Conservation (phyloP, 2,113 vertebrate species). For the Hemiprocne comata region DNA sequence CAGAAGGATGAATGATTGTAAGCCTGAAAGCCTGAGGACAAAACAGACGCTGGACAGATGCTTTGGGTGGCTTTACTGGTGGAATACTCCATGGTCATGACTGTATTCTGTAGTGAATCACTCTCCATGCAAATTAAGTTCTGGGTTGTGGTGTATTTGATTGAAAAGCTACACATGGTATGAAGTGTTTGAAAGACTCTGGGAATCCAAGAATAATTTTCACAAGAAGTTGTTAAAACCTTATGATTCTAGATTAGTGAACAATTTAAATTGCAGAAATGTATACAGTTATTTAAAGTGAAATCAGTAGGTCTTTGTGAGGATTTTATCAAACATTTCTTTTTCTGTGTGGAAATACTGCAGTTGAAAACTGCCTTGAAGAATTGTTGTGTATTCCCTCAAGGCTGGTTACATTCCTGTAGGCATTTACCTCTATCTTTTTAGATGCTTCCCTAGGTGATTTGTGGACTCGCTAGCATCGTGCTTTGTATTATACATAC, state of each 20-base stretch:
- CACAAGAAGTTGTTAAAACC: background rate
- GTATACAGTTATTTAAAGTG: background rate
- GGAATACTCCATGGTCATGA: background rate
- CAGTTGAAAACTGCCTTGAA: background rate
- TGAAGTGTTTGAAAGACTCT: background rate
- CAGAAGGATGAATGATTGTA: background rate
- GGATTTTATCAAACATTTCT: background rate
- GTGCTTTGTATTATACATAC: accelerated
- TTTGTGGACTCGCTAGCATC: background rate
- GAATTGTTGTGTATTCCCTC: background rate
- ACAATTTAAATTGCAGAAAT: background rate
- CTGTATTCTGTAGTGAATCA: background rate
- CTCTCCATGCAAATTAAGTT: background rate
- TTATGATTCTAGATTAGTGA: background rate
- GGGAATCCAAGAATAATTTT: background rate
- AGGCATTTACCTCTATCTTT: background rate
- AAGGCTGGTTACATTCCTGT: background rate
- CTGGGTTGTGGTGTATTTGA: background rate
- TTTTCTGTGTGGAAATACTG: background rate
- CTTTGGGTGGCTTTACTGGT: background rate
- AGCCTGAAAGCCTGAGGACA: background rate
- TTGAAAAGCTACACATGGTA: background rate
- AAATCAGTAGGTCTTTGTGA: background rate
- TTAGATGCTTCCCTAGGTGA: background rate
- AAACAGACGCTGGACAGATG: background rate